Evolutionary conservation across 2,113 vertebrate species (phyloP).

Genomic region (Nyctibius bracteatus): DNA sequence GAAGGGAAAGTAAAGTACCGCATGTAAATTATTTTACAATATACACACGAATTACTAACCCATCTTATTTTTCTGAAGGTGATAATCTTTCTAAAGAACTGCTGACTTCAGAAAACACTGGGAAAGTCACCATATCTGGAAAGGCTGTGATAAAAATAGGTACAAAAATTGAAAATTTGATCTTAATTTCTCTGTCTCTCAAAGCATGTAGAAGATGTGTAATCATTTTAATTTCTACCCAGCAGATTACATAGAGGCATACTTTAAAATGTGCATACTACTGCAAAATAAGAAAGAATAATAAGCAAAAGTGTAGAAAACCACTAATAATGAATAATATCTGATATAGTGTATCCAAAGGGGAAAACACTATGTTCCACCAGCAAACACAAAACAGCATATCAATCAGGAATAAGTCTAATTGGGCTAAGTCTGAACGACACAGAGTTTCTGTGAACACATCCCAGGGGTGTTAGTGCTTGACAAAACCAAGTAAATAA

Average conservation of each 20-base stretch:
- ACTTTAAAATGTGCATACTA: background rate
- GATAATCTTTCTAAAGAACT: conserved; percentile 2
- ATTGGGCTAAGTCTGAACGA: background rate
- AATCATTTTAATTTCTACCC: background rate
- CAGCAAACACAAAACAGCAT: background rate
- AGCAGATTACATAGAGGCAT: background rate
- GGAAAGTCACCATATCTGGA: conserved; percentile 1
- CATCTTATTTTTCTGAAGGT: background rate
- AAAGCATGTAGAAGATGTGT: background rate
- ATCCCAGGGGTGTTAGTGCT: background rate
- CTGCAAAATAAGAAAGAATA: background rate
- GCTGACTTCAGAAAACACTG: background rate
- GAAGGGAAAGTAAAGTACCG: background rate
- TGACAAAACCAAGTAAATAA: background rate
- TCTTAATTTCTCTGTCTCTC: conserved; percentile 17
- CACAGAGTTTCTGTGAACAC: background rate
- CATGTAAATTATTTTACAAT: background rate
- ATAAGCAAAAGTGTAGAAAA: background rate
- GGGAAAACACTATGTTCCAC: background rate
- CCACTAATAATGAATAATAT: background rate
- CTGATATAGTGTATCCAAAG: background rate
- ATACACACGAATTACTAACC: background rate
- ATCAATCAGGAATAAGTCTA: background rate
- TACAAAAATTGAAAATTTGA: background rate
- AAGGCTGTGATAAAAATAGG: background rate